These are phyloP conservation scores for Cirrhinus mrigala DNA, from an alignment of 2,797 vertebrate species.

Conservation along the genomic window DNA sequence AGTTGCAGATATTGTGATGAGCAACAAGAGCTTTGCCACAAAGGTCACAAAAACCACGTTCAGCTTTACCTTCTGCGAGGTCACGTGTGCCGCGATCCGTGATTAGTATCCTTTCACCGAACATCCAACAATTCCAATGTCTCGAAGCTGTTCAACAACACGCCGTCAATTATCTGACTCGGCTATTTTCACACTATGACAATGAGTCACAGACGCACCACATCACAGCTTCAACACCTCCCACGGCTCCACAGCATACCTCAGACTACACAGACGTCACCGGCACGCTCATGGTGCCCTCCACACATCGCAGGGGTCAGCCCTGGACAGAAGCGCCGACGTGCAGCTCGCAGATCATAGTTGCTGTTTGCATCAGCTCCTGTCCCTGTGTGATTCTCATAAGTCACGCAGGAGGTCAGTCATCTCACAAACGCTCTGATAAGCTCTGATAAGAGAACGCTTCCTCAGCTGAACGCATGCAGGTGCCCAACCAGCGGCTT, in stretches of 20 bases:
- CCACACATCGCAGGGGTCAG: neutral
- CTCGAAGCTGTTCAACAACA: conserved; percentile 49
- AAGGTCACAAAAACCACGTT: conserved; percentile 31
- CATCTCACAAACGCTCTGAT: neutral
- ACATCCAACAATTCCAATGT: neutral
- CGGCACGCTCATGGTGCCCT: neutral
- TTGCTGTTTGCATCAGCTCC: neutral
- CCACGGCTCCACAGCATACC: conserved; percentile 66
- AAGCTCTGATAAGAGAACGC: neutral
- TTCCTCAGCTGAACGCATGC: neutral
- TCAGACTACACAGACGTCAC: conserved; percentile 11
- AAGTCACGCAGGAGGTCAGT: neutral
- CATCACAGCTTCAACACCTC: conserved; percentile 78
- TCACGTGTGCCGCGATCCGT: neutral
- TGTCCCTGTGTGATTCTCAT: neutral
- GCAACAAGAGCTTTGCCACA: conserved; percentile 9
- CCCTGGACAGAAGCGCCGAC: neutral
- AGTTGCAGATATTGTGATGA: neutral
- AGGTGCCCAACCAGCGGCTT: neutral
- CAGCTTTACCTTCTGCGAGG: conserved; percentile 46
- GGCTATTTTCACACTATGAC: conserved; percentile 72
- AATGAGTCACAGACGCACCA: conserved; percentile 78
- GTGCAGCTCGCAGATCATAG: neutral
- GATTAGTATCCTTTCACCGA: neutral
- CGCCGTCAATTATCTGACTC: conserved; percentile 61